Evolutionary conservation across 2,888 invertebrate genomes (phyloP).

Genomic region (Oxytorus armatus): DNA sequence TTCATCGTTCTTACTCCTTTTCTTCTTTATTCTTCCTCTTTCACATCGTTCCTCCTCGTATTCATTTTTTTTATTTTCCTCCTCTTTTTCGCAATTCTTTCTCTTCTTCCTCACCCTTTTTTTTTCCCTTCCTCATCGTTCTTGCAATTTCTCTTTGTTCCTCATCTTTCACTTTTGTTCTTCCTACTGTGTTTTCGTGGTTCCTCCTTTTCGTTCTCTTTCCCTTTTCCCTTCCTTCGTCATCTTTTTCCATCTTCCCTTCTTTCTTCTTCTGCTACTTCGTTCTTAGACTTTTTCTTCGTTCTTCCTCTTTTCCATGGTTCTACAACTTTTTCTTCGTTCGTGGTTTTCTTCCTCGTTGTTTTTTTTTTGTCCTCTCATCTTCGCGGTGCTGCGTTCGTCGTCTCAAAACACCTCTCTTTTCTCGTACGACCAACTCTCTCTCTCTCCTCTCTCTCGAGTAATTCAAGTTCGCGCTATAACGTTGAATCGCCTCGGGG

Average conservation of each 20-base stretch:
- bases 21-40: background rate
- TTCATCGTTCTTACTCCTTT: conserved; percentile 22
- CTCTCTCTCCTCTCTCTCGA: too few relatives aligned
- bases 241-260: conserved; percentile 4
- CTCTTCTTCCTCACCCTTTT: conserved; percentile 31
- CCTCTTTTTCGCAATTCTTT: conserved; percentile 15
- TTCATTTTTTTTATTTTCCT: background rate
- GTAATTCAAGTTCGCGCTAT: conserved; percentile 39
- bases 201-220: too few relatives aligned
- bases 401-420: background rate
- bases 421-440: conserved; percentile 1
- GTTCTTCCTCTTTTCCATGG: background rate
- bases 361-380: too few relatives aligned
- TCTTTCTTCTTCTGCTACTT: conserved; percentile 4
- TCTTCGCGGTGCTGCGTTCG: background rate
- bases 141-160: too few relatives aligned
- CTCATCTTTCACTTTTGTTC: too few relatives aligned
- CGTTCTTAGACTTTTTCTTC: conserved; percentile 45
- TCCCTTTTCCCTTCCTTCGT: conserved; percentile 4
- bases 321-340: background rate
- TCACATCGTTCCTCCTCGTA: conserved; percentile 22
- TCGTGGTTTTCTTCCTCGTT: background rate
- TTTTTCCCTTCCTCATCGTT: conserved; percentile 22
- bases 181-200: too few relatives aligned
- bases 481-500: conserved; percentile 41